Percentiles rank a stretch among this genome's conserved stretches.
Evolutionary conservation across 2,113 vertebrate species (phyloP).

Genomic region (Ophthalmolycus amberensis): DNA sequence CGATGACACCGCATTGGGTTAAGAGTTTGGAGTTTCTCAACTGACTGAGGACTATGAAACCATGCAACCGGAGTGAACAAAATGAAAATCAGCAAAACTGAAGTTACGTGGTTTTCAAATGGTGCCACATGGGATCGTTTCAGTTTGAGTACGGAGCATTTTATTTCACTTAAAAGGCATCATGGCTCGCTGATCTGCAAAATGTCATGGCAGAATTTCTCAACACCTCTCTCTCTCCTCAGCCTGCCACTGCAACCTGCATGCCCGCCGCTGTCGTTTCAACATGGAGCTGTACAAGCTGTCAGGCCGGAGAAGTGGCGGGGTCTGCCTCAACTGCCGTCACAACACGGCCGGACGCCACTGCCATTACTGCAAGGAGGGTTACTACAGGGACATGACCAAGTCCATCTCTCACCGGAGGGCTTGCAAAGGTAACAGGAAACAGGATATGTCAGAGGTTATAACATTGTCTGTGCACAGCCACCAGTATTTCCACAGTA

Average conservation of each 20-base stretch:
- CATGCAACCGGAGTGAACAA: conserved; percentile 26
- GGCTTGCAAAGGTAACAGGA: conserved; percentile 93
- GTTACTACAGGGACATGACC: conserved; percentile 96
- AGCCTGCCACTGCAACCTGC: conserved; percentile 98
- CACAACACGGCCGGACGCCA: conserved; percentile 97
- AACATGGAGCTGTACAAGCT: conserved; percentile 99
- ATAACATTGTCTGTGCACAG: not conserved
- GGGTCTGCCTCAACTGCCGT: conserved; percentile 96
- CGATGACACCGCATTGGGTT: conserved; percentile 20
- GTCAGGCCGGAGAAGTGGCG: conserved; percentile 94
- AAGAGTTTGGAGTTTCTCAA: conserved; percentile 36
- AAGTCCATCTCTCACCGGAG: conserved; percentile 96
- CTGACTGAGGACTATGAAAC: conserved; percentile 18
- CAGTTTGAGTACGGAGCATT: not conserved
- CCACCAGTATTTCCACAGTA: not conserved
- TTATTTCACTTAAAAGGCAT: conserved; percentile 2
- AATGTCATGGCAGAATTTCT: conserved; percentile 10
- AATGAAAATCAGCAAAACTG: conserved; percentile 26
- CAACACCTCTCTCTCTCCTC: not conserved
- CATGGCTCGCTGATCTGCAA: not conserved
- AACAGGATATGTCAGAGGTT: not conserved
- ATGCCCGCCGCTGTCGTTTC: conserved; percentile 96
- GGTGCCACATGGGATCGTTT: not conserved
- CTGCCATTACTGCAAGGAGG: conserved; percentile 99
- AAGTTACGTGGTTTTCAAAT: conserved; percentile 9